phyloP scores from a whole-genome alignment of 2,888 invertebrate genomes.

The Xylocampa areola region DNA sequence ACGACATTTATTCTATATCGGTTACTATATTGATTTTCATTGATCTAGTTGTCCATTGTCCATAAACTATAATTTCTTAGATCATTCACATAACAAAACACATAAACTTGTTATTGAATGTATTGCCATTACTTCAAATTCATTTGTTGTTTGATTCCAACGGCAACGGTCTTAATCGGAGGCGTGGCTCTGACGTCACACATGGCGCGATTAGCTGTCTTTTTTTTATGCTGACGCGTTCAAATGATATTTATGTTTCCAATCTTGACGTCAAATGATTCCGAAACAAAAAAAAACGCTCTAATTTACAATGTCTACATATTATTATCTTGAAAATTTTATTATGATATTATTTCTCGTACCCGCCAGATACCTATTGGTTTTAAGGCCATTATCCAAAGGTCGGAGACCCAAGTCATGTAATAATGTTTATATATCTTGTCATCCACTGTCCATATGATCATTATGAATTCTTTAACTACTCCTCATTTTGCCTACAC shows the following conservation, averaged over 20 bases:
- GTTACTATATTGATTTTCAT: too few species aligned
- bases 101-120: background rate
- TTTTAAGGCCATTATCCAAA: slow-evolving; percentile 42
- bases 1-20: too few species aligned
- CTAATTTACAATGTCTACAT: background rate
- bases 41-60: slow-evolving; percentile 14
- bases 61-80: slow-evolving; percentile 18
- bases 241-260: slow-evolving; percentile 13
- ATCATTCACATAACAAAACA: slow-evolving; percentile 16
- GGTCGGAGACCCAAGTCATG: slow-evolving; percentile 50
- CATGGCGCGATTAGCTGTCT: slow-evolving; percentile 40
- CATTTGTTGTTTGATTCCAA: slow-evolving; percentile 41
- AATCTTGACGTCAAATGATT: slow-evolving; percentile 16
- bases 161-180: slow-evolving; percentile 55
- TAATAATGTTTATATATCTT: slow-evolving; percentile 54
- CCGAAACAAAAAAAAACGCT: slow-evolving; percentile 14
- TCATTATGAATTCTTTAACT: slow-evolving; percentile 24
- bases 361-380: slow-evolving; percentile 6
- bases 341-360: slow-evolving; percentile 19
- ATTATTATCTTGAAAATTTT: background rate
- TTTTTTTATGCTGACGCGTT: slow-evolving; percentile 23
- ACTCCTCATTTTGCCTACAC: slow-evolving; percentile 43
- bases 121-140: slow-evolving; percentile 10
- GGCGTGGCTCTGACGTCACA: slow-evolving; percentile 74
- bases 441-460: slow-evolving; percentile 45